Percentiles rank a stretch among this genome's conserved stretches.
Evolutionary conservation across 2,888 invertebrate genomes (phyloP).

Genomic region (Cataglyphis cursor): DNA sequence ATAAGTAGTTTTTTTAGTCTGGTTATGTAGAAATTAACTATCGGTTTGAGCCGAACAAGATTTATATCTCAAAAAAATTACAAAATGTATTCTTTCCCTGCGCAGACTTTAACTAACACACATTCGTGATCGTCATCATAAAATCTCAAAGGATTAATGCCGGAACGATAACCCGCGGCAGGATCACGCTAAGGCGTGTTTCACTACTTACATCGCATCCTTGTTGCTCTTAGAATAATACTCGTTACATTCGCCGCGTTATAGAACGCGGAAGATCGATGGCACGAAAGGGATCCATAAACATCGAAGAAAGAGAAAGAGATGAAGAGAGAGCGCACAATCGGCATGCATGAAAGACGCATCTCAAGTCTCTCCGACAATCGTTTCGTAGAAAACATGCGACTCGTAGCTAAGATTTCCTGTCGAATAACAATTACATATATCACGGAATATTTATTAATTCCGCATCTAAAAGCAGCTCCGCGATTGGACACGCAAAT

Average conservation of each 20-base stretch:
- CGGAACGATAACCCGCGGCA: conserved; percentile 38
- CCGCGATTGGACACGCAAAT: neutral
- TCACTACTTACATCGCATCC: conserved; percentile 33
- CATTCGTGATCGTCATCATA: conserved; percentile 22
- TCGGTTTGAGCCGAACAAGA: neutral
- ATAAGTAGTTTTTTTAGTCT: neutral
- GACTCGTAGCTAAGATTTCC: conserved; percentile 49
- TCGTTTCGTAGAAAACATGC: conserved; percentile 43
- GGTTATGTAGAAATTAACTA: neutral
- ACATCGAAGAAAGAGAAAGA: conserved; percentile 25
- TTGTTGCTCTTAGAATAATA: conserved; percentile 59
- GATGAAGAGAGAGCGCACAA: neutral
- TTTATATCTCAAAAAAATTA: neutral
- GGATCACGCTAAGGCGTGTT: conserved; percentile 51
- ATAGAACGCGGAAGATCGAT: conserved; percentile 56
- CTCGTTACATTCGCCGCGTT: conserved; percentile 28
- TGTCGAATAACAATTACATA: conserved; percentile 38
- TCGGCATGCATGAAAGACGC: conserved; percentile 23
- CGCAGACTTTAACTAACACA: conserved; percentile 14
- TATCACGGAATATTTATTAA: conserved; percentile 20
- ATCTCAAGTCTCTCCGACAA: conserved; percentile 24
- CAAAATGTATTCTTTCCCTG: neutral
- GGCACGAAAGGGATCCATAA: conserved; percentile 50
- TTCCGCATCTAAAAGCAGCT: neutral
- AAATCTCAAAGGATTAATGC: conserved; percentile 33